phyloP scores from a whole-genome alignment of 2,797 vertebrate species.

The Tapirus indicus region DNA sequence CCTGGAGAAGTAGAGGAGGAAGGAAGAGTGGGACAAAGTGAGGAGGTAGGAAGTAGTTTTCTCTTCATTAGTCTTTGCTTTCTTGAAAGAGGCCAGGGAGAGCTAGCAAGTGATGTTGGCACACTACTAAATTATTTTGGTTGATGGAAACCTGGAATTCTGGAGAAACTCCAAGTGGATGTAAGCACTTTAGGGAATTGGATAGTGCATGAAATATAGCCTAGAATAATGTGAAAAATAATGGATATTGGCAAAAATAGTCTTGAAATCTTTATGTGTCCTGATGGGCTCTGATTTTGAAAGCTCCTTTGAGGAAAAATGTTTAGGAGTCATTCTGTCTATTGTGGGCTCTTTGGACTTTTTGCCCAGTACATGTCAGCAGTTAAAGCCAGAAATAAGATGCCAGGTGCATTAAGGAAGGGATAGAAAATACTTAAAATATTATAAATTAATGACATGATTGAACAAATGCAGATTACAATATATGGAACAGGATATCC shows the following conservation, averaged over 20 bases:
- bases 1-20: background rate
- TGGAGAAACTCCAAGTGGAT: constrained; percentile 55
- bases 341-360: background rate
- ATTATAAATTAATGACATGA: constrained; percentile 73
- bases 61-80: background rate
- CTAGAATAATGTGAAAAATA: constrained; percentile 70
- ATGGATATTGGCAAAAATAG: constrained; percentile 67
- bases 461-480: background rate
- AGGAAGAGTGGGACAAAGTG: background rate
- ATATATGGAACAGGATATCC: background rate
- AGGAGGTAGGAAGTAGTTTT: background rate
- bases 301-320: constrained; percentile 63
- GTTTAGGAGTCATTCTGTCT: constrained; percentile 56
- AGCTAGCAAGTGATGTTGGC: background rate
- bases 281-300: constrained; percentile 32
- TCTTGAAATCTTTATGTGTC: constrained; percentile 27
- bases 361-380: background rate
- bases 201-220: constrained; percentile 50
- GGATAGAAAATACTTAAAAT: constrained; percentile 66
- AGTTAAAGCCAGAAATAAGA: constrained; percentile 62
- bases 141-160: constrained; percentile 64
- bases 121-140: constrained; percentile 40
- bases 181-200: constrained; percentile 59
- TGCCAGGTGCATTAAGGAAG: constrained; percentile 60
- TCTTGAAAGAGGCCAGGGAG: background rate